phyloP scores from a whole-genome alignment of 2,113 vertebrate genomes.

The Plestiodon gilberti region DNA sequence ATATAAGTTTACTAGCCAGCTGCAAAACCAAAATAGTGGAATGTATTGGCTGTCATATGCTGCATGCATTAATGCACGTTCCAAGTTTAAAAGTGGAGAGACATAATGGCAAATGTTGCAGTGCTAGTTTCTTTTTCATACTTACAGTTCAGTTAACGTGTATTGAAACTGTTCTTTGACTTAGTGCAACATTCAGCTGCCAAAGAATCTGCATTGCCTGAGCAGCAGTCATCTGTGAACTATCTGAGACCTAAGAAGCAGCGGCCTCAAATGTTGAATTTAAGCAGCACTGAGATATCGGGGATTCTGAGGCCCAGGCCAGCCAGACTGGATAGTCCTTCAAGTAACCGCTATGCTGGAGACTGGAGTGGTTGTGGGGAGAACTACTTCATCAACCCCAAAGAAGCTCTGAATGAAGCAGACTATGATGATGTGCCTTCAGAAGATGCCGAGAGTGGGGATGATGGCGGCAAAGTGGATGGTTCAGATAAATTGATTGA shows the following conservation, averaged over 20 bases:
- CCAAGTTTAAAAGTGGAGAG: neutral
- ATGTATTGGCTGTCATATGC: constrained; percentile 56
- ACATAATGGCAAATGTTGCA: constrained; percentile 7
- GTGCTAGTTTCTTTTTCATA: constrained; percentile 17
- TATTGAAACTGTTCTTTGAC: constrained; percentile 60
- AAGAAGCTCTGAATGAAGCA: constrained; percentile 76
- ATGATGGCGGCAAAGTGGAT: constrained; percentile 65
- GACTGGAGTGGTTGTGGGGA: constrained; percentile 95
- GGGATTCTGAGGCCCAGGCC: constrained; percentile 86
- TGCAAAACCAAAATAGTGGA: constrained; percentile 42
- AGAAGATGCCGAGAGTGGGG: constrained; percentile 76
- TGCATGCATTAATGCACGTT: constrained; percentile 68
- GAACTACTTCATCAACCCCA: constrained; percentile 79
- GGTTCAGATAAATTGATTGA: constrained; percentile 57
- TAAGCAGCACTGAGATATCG: constrained; percentile 76
- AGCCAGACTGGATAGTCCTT: constrained; percentile 89
- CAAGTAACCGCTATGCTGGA: constrained; percentile 96
- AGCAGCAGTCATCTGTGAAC: constrained; percentile 64
- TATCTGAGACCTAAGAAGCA: constrained; percentile 88
- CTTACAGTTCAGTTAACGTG: constrained; percentile 3
- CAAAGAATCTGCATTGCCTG: constrained; percentile 69
- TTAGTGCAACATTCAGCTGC: constrained; percentile 78
- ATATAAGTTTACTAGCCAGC: constrained; percentile 43
- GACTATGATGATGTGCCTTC: constrained; percentile 90
- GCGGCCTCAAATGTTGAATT: constrained; percentile 89